Percentiles rank a stretch among this genome's conserved stretches.
phyloP scores from a whole-genome alignment of 1,140 invertebrate genomes.

The Drosophila suzukii region DNA sequence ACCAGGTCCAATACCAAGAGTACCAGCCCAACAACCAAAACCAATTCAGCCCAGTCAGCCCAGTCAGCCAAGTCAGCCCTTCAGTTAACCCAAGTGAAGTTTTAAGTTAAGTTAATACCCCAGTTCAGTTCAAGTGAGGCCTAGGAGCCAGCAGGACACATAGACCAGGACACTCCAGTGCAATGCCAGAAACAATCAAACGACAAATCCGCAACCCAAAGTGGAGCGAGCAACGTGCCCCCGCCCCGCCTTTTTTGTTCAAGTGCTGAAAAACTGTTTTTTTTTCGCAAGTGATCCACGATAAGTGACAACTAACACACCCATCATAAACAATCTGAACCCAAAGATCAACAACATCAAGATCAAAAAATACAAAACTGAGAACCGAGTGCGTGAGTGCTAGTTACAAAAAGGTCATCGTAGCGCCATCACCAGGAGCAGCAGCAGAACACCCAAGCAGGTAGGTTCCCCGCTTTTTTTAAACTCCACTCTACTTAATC shows the following conservation, averaged over 20 bases:
- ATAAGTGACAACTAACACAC: not conserved
- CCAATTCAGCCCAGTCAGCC: not conserved
- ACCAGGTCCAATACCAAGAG: not conserved
- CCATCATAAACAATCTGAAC: conserved; percentile 1
- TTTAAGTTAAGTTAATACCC: too few species aligned
- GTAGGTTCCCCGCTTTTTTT: conserved; percentile 12
- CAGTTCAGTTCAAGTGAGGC: not conserved
- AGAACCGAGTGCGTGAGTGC: conserved; percentile 14
- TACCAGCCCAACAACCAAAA: conserved; percentile 5
- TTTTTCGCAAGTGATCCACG: conserved; percentile 16
- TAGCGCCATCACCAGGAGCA: not conserved
- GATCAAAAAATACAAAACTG: conserved; percentile 6
- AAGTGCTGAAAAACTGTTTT: conserved; percentile 52
- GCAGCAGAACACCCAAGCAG: conserved; percentile 11
- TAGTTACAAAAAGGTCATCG: not conserved
- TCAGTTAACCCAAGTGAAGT: not conserved
- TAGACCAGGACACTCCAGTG: conserved; percentile 21
- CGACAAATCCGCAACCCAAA: not conserved
- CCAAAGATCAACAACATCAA: conserved; percentile 1
- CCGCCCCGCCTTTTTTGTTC: conserved; percentile 51
- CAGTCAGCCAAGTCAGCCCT: not conserved
- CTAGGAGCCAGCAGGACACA: not conserved
- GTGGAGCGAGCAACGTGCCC: conserved; percentile 20
- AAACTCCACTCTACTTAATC: too few species aligned
- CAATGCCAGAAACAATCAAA: conserved; percentile 32